These are phyloP conservation scores for Eupithecia abbreviata DNA, from an alignment of 2,888 invertebrate genomes.

Conservation along the genomic window DNA sequence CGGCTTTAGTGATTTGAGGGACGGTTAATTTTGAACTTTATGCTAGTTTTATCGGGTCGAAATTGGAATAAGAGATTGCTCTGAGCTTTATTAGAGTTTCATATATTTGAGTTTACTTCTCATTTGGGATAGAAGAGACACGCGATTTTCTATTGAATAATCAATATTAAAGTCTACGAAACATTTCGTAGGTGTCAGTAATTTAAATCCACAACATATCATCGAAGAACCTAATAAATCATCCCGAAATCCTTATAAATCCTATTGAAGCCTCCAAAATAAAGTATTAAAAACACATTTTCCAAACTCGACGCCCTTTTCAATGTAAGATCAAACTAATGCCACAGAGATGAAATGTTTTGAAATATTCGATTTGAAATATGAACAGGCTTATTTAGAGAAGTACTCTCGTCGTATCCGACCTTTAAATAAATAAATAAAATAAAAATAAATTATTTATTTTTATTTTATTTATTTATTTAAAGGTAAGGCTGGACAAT, in stretches of 20 bases:
- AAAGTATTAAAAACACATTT: conserved; percentile 76
- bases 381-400: too few relatives aligned
- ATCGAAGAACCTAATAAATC: conserved; percentile 54
- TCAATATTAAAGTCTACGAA: background rate
- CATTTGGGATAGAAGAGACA: background rate
- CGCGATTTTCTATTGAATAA: background rate
- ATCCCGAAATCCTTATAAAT: conserved; percentile 56
- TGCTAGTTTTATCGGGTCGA: background rate
- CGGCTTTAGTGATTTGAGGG: conserved; percentile 26
- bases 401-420: too few relatives aligned
- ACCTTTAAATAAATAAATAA: too few relatives aligned
- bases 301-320: conserved; percentile 18
- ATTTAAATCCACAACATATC: conserved; percentile 40
- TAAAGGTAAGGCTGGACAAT: too few relatives aligned
- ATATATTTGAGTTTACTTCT: background rate
- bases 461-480: too few relatives aligned
- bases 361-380: background rate
- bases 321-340: conserved; percentile 1
- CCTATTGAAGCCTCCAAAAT: conserved; percentile 51
- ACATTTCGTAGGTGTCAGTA: background rate
- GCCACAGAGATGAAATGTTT: background rate
- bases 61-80: background rate
- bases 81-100: conserved; percentile 2
- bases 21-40: conserved; percentile 27
- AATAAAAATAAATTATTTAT: too few relatives aligned